Evolutionary conservation across 2,888 invertebrate genomes (phyloP).

Genomic region (Halocaridina rubra): DNA sequence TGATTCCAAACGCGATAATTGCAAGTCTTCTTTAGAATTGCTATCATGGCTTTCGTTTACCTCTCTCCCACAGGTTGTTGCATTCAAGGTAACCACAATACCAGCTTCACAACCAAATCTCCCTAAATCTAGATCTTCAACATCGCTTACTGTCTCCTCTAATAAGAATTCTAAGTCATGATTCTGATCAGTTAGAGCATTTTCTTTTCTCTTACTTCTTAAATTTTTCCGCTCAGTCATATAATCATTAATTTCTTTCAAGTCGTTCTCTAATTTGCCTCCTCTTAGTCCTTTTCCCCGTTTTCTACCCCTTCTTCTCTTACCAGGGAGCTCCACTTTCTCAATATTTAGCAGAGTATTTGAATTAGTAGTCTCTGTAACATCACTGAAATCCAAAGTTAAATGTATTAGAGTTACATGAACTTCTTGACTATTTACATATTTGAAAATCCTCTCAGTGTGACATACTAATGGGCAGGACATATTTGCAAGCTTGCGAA

Average conservation of each 20-base stretch:
- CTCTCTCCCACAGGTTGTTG: neutral
- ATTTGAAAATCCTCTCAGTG: conserved; percentile 31
- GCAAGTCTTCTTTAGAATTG: neutral
- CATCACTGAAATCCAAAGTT: conserved; percentile 14
- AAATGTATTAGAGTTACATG: conserved; percentile 46
- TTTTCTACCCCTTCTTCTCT: conserved; percentile 13
- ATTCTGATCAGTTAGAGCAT: neutral
- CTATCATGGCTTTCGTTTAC: neutral
- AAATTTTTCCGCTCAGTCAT: neutral
- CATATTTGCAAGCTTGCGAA: conserved; percentile 39
- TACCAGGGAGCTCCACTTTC: neutral
- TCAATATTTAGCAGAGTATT: neutral
- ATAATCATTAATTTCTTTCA: neutral
- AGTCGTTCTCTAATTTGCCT: neutral
- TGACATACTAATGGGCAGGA: conserved; percentile 42
- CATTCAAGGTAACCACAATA: conserved; percentile 26
- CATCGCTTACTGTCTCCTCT: neutral
- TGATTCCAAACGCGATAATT: conserved; percentile 16
- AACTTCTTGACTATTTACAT: neutral
- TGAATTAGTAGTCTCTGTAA: neutral
- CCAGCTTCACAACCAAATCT: conserved; percentile 30
- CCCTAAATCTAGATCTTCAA: conserved; percentile 6
- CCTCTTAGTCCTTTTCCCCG: conserved; percentile 11
- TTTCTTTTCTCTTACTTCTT: neutral
- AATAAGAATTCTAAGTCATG: neutral